A percentile compares a stretch with the other conserved stretches of the same genome.
Evolutionary conservation across 2,888 invertebrate genomes (phyloP).

Genomic region (Platycheirus albimanus): DNA sequence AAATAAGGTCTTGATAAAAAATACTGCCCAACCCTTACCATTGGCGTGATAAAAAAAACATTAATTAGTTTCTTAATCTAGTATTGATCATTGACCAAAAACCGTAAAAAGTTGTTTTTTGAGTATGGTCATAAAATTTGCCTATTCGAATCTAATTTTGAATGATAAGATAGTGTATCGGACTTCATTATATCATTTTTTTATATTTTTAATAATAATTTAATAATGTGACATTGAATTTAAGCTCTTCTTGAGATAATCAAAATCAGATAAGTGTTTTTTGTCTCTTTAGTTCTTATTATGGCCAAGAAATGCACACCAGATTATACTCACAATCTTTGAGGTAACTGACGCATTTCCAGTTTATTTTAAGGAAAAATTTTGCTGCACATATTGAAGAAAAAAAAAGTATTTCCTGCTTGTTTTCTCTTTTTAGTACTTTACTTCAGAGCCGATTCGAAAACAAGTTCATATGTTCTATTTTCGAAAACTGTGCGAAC

Average conservation of each 20-base stretch:
- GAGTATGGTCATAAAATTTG: not conserved
- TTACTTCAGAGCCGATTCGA: too few relatives aligned
- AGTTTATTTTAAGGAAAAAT: too few relatives aligned
- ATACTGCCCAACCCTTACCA: too few relatives aligned
- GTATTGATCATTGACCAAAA: not conserved
- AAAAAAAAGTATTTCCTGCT: too few relatives aligned
- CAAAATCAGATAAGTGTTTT: not conserved
- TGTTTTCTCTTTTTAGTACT: too few relatives aligned
- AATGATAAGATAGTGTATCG: not conserved
- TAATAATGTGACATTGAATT: not conserved
- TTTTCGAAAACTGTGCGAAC: too few relatives aligned
- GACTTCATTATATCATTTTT: not conserved
- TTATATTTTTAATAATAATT: not conserved
- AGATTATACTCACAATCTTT: not conserved
- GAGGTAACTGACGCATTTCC: not conserved
- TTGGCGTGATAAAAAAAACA: too few relatives aligned
- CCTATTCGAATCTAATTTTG: not conserved
- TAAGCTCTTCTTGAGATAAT: not conserved
- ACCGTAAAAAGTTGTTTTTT: not conserved
- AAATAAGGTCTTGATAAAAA: too few relatives aligned
- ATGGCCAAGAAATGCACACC: not conserved
- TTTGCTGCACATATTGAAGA: not conserved
- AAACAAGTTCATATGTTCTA: too few relatives aligned
- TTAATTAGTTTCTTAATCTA: not conserved
- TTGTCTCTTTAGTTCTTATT: not conserved